Percentiles rank a stretch among this genome's conserved stretches.
These are phyloP conservation scores for Lemur catta DNA, from an alignment of 2,797 vertebrate genomes.

Conservation along the genomic window DNA sequence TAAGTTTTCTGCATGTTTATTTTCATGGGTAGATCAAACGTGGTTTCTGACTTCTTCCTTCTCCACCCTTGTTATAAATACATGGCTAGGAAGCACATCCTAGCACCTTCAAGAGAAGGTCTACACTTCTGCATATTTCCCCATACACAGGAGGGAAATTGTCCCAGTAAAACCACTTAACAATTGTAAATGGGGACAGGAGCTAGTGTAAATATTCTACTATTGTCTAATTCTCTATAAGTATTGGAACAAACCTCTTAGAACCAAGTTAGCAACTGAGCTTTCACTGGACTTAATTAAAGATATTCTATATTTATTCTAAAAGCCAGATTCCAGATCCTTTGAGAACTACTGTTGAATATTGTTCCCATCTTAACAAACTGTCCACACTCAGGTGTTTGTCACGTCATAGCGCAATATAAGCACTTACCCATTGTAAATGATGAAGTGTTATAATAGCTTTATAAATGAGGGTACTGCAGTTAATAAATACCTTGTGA, in stretches of 20 bases:
- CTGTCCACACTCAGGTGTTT: neutral
- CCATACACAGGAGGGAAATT: neutral
- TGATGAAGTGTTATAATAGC: neutral
- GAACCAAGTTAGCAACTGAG: neutral
- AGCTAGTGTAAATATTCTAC: neutral
- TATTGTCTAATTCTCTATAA: constrained; percentile 3
- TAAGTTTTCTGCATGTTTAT: neutral
- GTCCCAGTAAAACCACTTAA: neutral
- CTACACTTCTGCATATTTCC: neutral
- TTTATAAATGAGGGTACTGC: neutral
- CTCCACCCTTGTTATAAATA: neutral
- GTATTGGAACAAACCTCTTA: constrained; percentile 3
- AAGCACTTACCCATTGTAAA: neutral
- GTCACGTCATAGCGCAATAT: neutral
- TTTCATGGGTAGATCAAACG: constrained; percentile 8
- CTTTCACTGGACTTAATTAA: constrained; percentile 54
- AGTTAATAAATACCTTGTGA: neutral
- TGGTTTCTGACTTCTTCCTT: neutral
- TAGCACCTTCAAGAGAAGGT: neutral
- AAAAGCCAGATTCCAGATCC: neutral
- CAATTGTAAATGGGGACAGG: neutral
- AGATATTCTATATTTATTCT: constrained; percentile 19
- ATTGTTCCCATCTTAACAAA: constrained; percentile 8
- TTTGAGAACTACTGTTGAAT: neutral
- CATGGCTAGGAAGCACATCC: neutral